phyloP scores from a whole-genome alignment of 2,797 vertebrate genomes.

The Prunella strophiata region DNA sequence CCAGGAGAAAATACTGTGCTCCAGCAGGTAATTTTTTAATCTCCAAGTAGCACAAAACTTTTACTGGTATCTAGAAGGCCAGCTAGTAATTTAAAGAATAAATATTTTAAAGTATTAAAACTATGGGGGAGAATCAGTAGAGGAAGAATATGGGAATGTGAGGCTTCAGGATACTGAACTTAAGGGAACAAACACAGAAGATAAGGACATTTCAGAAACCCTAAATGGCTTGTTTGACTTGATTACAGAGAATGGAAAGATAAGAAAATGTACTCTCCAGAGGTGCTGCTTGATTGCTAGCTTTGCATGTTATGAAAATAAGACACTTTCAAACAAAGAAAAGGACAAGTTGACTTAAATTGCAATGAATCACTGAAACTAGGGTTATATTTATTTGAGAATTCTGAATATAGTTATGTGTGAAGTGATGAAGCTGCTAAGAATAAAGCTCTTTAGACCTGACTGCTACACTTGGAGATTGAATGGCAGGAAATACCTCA shows the following conservation, averaged over 20 bases:
- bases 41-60: neutral
- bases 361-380: neutral
- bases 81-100: neutral
- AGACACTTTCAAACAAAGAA: neutral
- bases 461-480: neutral
- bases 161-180: neutral
- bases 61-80: neutral
- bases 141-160: neutral
- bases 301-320: neutral
- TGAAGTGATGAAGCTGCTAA: slow-evolving; percentile 21
- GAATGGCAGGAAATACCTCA: neutral
- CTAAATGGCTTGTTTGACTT: neutral
- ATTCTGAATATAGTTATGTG: neutral
- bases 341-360: neutral
- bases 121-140: neutral
- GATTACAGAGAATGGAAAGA: neutral
- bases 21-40: neutral
- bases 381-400: neutral
- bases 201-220: neutral
- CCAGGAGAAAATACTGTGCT: neutral
- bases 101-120: neutral
- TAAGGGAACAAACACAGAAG: neutral
- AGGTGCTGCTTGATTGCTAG: slow-evolving; percentile 19
- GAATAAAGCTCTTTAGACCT: neutral
- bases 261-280: neutral